Evolutionary conservation across 2,113 vertebrate genomes (phyloP), one percentile per base, ranked within the genome.

Genomic region (Brachypodius melanocephalos): DNA sequence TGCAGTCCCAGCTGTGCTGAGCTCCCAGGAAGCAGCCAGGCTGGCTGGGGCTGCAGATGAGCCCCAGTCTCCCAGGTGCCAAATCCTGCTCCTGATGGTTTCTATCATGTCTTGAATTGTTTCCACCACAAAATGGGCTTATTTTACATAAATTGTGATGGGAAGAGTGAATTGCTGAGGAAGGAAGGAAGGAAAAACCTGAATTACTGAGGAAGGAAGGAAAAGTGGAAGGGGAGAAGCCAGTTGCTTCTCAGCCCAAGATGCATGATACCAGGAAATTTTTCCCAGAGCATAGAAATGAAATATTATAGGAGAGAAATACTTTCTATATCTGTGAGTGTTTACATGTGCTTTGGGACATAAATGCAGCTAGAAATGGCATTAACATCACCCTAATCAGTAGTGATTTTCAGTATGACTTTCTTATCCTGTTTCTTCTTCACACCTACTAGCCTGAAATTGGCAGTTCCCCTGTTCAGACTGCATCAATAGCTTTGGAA

Each of bases 61-160:
- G 38, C 1, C 55, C 59, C 1, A 0, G 20, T 54, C 24, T 9
- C 36, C 62, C 4, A 1, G 16, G 36, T 9, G 31, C 49, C 29
- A 40, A 43, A 38, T 20, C n/a, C 26, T 1, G 0, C 48, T 73
- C 57, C 52, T 1, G 0, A 2, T 1, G 0, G 31, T 18, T 65
- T 58, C 63, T 40, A 7, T 14, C 22, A 0, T 9, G 25, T 6
- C 26, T 58, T 28, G 16, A 62, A 16, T 11, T 29, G 24, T 16
- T 66, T 34, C 14, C 22, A 12, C 43, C 13, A 22, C 40, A 25
- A 42, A 40, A 4, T 2, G 3, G 15, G 12, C 8, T 79, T 16
- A 10, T 81, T 59, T 46, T 12, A 16, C 5, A 28, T 12, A 49
- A 42, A 48, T 2, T 6, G 15, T 51, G 26, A 59, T 36, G n/a